Conservation (phyloP, 1,140 invertebrate species). For the Chionoecetes opilio region DNA sequence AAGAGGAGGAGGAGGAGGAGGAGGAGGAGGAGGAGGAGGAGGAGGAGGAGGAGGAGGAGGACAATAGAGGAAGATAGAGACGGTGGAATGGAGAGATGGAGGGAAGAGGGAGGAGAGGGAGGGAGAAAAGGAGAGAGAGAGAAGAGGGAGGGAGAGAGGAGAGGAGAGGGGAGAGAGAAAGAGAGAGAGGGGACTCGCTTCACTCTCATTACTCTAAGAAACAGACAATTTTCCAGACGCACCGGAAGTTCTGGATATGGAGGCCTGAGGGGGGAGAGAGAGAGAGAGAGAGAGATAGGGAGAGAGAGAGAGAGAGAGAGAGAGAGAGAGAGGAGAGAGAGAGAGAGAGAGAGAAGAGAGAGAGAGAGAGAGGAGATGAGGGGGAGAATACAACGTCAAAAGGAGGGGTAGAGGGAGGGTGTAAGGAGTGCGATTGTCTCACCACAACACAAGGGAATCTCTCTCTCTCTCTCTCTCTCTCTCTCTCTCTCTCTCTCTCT, state of each 20-base stretch:
- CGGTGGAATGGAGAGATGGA: background rate
- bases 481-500: constrained; percentile 22
- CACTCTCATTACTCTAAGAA: constrained; percentile 65
- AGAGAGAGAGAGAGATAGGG: no score
- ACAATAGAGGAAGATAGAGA: background rate
- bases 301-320: background rate
- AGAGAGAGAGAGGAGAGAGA: background rate
- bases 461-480: constrained; percentile 13
- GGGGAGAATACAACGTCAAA: background rate
- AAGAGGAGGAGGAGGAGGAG: background rate
- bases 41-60: background rate
- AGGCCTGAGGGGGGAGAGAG: constrained; percentile 54
- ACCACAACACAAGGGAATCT: constrained; percentile 9
- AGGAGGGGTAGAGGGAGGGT: background rate
- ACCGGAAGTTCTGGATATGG: constrained; percentile 66
- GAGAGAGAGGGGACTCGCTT: background rate
- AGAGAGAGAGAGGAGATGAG: constrained; percentile 5
- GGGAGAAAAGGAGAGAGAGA: background rate
- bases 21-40: background rate
- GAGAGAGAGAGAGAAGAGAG: background rate
- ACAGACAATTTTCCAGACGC: constrained; percentile 69
- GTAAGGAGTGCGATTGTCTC: background rate
- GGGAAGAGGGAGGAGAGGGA: background rate
- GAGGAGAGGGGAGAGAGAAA: background rate
- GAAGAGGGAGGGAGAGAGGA: background rate